Evolutionary conservation across 2,113 vertebrate genomes (phyloP), one percentile per base, ranked within the genome.

Genomic region (Melanostigma gelatinosum): DNA sequence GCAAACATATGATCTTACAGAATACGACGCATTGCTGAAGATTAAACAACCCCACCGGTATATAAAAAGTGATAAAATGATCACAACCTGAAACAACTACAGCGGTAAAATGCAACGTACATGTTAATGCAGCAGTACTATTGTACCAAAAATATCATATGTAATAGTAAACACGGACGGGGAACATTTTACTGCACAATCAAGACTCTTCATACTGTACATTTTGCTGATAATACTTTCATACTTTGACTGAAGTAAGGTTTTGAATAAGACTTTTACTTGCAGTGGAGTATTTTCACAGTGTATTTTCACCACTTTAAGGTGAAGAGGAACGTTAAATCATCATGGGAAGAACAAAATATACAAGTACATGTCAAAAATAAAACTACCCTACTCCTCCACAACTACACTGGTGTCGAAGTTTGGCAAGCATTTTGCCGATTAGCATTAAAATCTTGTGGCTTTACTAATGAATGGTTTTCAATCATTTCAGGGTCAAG

Each of bases 271-370:
- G 40, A 10, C 40, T 46, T 16, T 48, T 48, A 48, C 46, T 48
- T 48, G 46, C 18, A 48, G 46, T 40, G 40, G 40, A 40, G 40
- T 48, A 48, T 48, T 48, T 48, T 6, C 15, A 44, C 29, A 29
- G 29, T 29, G 29, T 29, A 29, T 29, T 29, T 29, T 29, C 29
- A 29, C 29, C 29, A 29, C 29, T 32, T 1, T 62, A 57, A 80
- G 68, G 67, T 1, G 58, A 57, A 80, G 68, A 71, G 61, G 8
- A 73, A 58, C 22, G 57, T 40, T 42, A 71, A 58, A 75, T 71
- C 27, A 70, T 27, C 46, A 50, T 8, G 22, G 18, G 18, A 58
- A 72, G 27, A 84, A 22, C 68, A 29, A 29, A 29, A 29, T 29
- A 29, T 24, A 24, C 24, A 24, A 24, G 24, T 24, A 24, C 24